Evolutionary conservation across 2,888 invertebrate genomes (phyloP).

Genomic region (Scrobipalpa atriplicella): DNA sequence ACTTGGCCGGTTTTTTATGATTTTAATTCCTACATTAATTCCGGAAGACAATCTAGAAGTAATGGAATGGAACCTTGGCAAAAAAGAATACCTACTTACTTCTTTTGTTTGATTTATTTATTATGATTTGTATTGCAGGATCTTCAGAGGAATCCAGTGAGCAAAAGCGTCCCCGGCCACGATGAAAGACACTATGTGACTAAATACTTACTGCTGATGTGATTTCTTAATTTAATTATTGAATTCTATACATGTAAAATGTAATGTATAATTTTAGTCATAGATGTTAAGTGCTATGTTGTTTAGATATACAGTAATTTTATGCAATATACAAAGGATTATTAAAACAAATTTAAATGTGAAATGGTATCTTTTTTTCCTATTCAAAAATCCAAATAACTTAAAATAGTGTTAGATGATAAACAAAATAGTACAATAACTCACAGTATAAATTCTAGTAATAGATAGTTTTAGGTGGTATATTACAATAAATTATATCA

Average conservation of each 20-base stretch:
- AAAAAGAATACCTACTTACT: too few relatives aligned
- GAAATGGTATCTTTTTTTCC: conserved; percentile 26
- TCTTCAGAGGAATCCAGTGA: conserved; percentile 78
- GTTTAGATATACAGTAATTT: conserved; percentile 46
- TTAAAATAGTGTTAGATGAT: too few relatives aligned
- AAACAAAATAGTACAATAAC: too few relatives aligned
- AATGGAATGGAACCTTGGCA: too few relatives aligned
- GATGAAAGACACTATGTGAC: conserved; percentile 51
- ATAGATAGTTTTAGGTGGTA: too few relatives aligned
- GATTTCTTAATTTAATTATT: conserved; percentile 65
- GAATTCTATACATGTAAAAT: conserved; percentile 53
- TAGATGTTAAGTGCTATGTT: conserved; percentile 63
- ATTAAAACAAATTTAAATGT: conserved; percentile 24
- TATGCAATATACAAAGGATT: conserved; percentile 42
- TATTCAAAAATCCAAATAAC: too few relatives aligned
- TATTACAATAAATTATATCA: too few relatives aligned
- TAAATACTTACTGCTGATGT: conserved; percentile 69
- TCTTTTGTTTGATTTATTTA: too few relatives aligned
- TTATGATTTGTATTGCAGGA: conserved; percentile 58
- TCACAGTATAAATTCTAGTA: too few relatives aligned
- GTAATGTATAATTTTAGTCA: conserved; percentile 68
- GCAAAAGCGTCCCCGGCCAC: conserved; percentile 73
- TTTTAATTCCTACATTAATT: too few relatives aligned
- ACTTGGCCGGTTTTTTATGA: too few relatives aligned
- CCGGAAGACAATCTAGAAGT: too few relatives aligned